Base-by-base conservation (phyloP, 2,888 invertebrate genomes). In the Luffia ferchaultella region DNA sequence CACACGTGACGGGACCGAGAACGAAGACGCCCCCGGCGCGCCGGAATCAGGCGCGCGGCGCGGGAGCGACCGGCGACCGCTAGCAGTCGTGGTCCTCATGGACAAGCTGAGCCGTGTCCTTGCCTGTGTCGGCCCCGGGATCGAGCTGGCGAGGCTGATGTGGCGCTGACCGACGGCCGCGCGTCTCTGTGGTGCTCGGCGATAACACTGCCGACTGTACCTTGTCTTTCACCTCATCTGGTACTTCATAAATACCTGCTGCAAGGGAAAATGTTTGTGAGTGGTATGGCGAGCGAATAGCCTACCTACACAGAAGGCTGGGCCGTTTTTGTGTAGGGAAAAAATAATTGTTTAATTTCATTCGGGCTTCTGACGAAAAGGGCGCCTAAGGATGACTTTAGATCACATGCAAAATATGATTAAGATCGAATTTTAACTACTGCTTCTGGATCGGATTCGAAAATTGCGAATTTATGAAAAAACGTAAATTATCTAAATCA, bases 21-120 rank as follows among this genome's bases (percentile, higher is more conserved):
- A 16, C 47, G 40, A 20, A 7, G 30, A 30, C 30, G 30, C 3
- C 3, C 30, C 5, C 5, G 30, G 30, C 12, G 30, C 30, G 30
- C 12, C 12, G 3, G 30, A 3, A 12, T 30, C 5, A 12, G 30
- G 12, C 30, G 30, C 30, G 47, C n/a, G 47, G 7, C 20, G 20
- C 1, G 15, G 20, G 44, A 15, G 42, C 7, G 17, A 40, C 18
- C 45, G 16, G 9, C 40, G 46, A 20, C 12, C 52, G 63, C 73
- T 76, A 76, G 75, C 75, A 82, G 58, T 74, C 70, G 78, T 90
- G 90, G 85, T 95, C 95, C 85, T 96, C 96, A 74, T 91, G 91
- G 59, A 96, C 96, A 59, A 96, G 88, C 72, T 92, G 90, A 75
- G 93, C 93, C 46, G 96, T 96, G 80, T 96, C 96, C 74, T 92